Percentiles rank a stretch among this genome's conserved stretches.
phyloP scores from a whole-genome alignment of 2,113 vertebrate genomes.

The Psilopsiagon aurifrons region DNA sequence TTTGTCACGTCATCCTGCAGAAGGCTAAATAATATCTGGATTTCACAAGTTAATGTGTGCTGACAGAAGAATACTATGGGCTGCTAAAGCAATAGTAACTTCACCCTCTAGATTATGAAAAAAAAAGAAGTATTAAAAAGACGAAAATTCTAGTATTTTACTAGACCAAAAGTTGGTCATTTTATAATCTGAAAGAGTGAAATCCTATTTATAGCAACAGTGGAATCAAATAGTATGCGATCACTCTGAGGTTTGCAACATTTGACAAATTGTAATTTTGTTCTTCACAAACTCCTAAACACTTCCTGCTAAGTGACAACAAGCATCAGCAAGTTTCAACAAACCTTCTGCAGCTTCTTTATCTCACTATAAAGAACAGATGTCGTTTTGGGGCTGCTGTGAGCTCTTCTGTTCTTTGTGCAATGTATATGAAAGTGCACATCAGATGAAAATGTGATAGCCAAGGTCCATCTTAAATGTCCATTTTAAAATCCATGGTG shows the following conservation, averaged over 20 bases:
- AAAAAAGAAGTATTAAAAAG: background rate
- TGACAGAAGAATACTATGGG: background rate
- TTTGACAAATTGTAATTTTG: slow-evolving; percentile 85
- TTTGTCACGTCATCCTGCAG: background rate
- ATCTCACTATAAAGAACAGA: slow-evolving; percentile 83
- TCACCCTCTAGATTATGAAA: slow-evolving; percentile 17
- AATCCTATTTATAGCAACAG: slow-evolving; percentile 71
- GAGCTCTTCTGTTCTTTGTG: slow-evolving; percentile 78
- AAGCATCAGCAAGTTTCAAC: slow-evolving; percentile 84
- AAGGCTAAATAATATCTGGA: background rate
- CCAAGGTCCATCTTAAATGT: slow-evolving; percentile 67
- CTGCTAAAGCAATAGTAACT: background rate
- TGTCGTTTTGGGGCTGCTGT: slow-evolving; percentile 77
- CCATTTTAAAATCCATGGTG: background rate
- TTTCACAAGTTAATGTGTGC: background rate
- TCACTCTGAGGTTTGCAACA: slow-evolving; percentile 76
- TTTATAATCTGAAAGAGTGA: slow-evolving; percentile 56
- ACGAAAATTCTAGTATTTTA: slow-evolving; percentile 23
- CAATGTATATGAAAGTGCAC: slow-evolving; percentile 64
- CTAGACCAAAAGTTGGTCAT: slow-evolving; percentile 65
- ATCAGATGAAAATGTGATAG: slow-evolving; percentile 73
- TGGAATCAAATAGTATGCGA: slow-evolving; percentile 70
- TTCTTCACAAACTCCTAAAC: slow-evolving; percentile 84
- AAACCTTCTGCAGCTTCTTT: slow-evolving; percentile 85
- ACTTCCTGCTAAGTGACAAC: slow-evolving; percentile 86